These are phyloP conservation scores for Heloderma charlesbogerti DNA, from an alignment of 2,113 vertebrate species.

Conservation along the genomic window DNA sequence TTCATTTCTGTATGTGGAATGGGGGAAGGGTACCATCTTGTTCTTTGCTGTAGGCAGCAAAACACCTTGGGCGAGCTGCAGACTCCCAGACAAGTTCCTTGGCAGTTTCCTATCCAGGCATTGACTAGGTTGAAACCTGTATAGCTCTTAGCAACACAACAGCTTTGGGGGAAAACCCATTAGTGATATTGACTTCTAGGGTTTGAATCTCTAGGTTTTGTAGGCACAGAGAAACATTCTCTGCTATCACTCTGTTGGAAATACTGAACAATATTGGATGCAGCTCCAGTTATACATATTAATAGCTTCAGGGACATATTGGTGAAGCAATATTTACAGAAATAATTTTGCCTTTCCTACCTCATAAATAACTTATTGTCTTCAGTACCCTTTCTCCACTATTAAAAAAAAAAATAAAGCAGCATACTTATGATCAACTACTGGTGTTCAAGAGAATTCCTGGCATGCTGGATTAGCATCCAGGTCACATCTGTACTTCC, in stretches of 20 bases:
- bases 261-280: background rate
- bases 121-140: background rate
- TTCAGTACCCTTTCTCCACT: background rate
- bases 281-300: background rate
- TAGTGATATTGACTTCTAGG: background rate
- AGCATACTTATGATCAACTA: background rate
- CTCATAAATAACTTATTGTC: background rate
- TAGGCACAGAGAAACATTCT: background rate
- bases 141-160: rapidly evolving
- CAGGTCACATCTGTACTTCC: slow-evolving; percentile 8
- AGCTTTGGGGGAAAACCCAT: background rate
- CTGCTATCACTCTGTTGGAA: rapidly evolving
- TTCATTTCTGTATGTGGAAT: background rate
- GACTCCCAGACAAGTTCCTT: too few relatives aligned
- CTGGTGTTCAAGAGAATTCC: background rate
- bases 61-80: background rate
- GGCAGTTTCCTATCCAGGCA: background rate
- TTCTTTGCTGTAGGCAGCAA: background rate
- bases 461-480: background rate
- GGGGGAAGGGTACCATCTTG: too few relatives aligned
- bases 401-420: background rate
- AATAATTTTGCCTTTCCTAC: background rate
- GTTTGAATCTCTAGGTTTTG: rapidly evolving
- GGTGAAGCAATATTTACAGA: background rate
- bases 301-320: background rate